These are phyloP conservation scores for Aphidius ervi DNA, from an alignment of 1,140 invertebrate genomes.

Conservation along the genomic window DNA sequence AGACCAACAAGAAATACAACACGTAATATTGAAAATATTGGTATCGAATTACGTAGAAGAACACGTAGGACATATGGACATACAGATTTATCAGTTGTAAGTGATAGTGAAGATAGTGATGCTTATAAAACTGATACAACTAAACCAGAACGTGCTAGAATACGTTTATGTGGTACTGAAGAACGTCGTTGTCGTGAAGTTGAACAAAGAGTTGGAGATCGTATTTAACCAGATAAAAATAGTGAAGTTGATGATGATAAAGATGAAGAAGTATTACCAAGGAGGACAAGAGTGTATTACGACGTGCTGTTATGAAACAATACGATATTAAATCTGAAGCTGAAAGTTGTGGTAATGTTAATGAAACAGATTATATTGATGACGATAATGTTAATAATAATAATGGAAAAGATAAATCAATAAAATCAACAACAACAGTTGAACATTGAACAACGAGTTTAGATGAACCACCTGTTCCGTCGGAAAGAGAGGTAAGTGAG, in stretches of 20 bases:
- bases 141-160: slow-evolving; percentile 37
- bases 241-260: slow-evolving; percentile 48
- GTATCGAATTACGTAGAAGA: slow-evolving; percentile 42
- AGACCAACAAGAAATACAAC: slow-evolving; percentile 37
- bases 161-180: slow-evolving; percentile 37
- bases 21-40: slow-evolving; percentile 33
- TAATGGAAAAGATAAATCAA: slow-evolving; percentile 35
- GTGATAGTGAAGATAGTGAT: slow-evolving; percentile 52
- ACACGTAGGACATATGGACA: slow-evolving; percentile 49
- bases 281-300: slow-evolving; percentile 37
- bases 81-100: slow-evolving; percentile 42
- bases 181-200: slow-evolving; percentile 45
- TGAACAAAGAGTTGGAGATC: slow-evolving; percentile 43
- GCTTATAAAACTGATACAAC: slow-evolving; percentile 46
- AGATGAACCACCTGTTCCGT: too few relatives aligned
- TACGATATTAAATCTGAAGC: slow-evolving; percentile 43
- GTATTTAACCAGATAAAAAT: slow-evolving; percentile 48
- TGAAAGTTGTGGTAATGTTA: background rate
- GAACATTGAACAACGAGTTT: slow-evolving; percentile 8
- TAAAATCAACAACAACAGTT: slow-evolving; percentile 4
- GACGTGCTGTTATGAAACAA: slow-evolving; percentile 37
- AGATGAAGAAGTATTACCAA: slow-evolving; percentile 41
- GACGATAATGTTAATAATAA: slow-evolving; percentile 37
- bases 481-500: too few relatives aligned
- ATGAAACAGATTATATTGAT: slow-evolving; percentile 34